Evolutionary conservation across 2,797 vertebrate species (phyloP), one percentile per base, ranked within the genome.

Genomic region (Ctenopoma kingsleyae): DNA sequence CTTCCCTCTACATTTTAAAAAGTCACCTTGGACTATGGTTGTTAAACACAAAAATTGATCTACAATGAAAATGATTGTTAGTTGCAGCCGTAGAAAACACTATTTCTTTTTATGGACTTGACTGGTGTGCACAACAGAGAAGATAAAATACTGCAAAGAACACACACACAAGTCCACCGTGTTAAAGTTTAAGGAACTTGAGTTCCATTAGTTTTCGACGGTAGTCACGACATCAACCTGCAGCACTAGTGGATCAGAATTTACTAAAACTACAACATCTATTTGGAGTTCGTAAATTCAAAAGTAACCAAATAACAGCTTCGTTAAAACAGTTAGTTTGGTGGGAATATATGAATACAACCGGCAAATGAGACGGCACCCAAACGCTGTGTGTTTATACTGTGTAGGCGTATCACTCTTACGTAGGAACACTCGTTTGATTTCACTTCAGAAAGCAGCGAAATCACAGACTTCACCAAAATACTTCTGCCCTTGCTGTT

Each of bases 351-450:
- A 52, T 43, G 19, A 35, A 17, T 19, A 38, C 1, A 48, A 36
- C n/a, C 5, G 0, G 19, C 12, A 8, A 11, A 25, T 46, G 17
- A 17, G 36, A 47, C 5, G 0, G 16, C 12, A 64, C 27, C 16
- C 8, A n/a, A 30, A 7, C 30, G 8, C 65, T 71, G 15, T 12
- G 16, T 16, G 46, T 63, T 74, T 40, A 46, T 57, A 78, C 57
- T 67, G 71, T 32, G 51, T 16, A 6, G 38, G 44, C 15, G 55
- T 27, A 23, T 35, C 15, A 22, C 36, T 41, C 20, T 19, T 0
- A 17, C 16, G 58, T 61, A 19, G 19, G 8, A 58, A 71, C 41
- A 32, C 44, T n/a, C 40, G 55, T 48, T 43, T 44, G 16, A 67
- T 9, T 19, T 7, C 7, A 22, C 2, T 40, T 22, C 3, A 52